These are phyloP conservation scores for Pteruthius melanotis DNA, from an alignment of 2,113 vertebrate genomes.

Conservation along the genomic window DNA sequence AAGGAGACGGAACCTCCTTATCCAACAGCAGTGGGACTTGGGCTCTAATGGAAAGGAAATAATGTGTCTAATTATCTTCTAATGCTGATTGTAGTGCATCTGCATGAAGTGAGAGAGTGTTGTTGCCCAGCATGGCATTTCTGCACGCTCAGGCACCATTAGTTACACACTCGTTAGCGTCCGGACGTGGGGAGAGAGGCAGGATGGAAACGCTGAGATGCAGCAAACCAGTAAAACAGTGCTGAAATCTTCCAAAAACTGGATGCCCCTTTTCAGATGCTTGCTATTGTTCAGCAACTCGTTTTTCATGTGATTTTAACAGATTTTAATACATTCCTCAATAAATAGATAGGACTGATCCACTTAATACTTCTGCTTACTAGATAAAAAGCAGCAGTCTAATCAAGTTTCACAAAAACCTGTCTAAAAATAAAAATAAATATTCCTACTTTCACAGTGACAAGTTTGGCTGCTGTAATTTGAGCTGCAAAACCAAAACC, in stretches of 20 bases:
- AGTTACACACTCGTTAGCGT: neutral
- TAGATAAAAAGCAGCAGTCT: neutral
- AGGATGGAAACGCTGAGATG: neutral
- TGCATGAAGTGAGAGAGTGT: conserved; percentile 19
- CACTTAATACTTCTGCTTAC: neutral
- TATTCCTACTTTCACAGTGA: neutral
- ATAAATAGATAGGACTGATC: neutral
- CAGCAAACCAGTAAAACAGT: neutral
- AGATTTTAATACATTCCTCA: neutral
- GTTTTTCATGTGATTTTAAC: neutral
- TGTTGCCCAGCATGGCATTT: conserved; percentile 9
- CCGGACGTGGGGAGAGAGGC: neutral
- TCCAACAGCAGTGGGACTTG: neutral
- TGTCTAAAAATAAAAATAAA: neutral
- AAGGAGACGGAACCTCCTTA: neutral
- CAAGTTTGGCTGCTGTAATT: neutral
- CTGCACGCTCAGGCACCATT: conserved; percentile 41
- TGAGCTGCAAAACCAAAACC: neutral
- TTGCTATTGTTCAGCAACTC: neutral
- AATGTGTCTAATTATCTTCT: conserved; percentile 54
- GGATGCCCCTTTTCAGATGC: neutral
- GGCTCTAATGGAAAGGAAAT: conserved; percentile 53
- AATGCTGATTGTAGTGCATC: conserved; percentile 53
- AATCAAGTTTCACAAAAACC: neutral
- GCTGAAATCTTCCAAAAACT: neutral